Percentiles rank a stretch among this genome's conserved stretches.
These are phyloP conservation scores for Arctopsyche grandis DNA, from an alignment of 1,140 invertebrate genomes.

Conservation along the genomic window DNA sequence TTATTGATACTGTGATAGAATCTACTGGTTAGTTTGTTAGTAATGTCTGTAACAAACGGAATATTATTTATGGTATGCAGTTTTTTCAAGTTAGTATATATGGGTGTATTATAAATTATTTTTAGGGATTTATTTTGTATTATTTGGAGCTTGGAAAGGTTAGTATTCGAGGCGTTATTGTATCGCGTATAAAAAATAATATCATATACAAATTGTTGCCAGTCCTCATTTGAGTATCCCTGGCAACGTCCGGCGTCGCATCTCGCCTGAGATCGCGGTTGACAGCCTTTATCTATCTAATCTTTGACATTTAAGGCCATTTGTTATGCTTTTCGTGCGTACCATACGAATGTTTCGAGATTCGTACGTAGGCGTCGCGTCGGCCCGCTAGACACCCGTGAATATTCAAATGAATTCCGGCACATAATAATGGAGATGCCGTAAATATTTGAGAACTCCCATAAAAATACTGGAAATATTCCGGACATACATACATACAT, in stretches of 20 bases:
- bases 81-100: no score
- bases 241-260: neutral
- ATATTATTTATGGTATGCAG: no score
- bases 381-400: constrained; percentile 30
- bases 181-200: no score
- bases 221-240: neutral
- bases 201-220: no score
- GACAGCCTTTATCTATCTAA: constrained; percentile 52
- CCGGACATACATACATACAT: neutral
- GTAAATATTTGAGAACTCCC: constrained; percentile 27
- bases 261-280: constrained; percentile 22
- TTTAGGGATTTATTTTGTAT: no score
- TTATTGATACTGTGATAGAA: no score
- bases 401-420: constrained; percentile 32
- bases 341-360: constrained; percentile 23
- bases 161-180: no score
- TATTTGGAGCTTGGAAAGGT: no score
- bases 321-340: constrained; percentile 53
- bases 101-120: no score
- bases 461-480: constrained; percentile 31
- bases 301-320: constrained; percentile 53
- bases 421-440: constrained; percentile 7
- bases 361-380: neutral
- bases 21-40: no score
- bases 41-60: no score